These are phyloP conservation scores for Edolisoma coerulescens DNA, from an alignment of 2,113 vertebrate genomes.

Conservation along the genomic window DNA sequence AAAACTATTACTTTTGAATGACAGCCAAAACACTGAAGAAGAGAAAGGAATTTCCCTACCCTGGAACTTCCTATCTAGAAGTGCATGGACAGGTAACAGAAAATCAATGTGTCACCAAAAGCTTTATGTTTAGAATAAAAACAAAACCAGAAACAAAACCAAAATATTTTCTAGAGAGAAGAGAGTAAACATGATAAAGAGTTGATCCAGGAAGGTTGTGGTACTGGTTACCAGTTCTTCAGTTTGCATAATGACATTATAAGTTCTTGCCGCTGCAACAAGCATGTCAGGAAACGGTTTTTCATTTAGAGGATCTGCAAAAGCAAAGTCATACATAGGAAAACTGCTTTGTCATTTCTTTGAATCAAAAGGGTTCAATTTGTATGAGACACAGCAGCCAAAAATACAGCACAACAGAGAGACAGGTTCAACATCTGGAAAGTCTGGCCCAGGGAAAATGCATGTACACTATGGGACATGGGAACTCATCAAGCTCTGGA, in stretches of 20 bases:
- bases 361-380: accelerated
- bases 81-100: background rate
- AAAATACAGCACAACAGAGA: background rate
- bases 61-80: background rate
- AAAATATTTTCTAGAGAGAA: background rate
- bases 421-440: background rate
- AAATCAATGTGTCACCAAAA: background rate
- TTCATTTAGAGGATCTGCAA: background rate
- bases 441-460: background rate
- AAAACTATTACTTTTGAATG: background rate
- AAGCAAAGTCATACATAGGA: background rate
- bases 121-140: background rate
- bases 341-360: background rate
- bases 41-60: background rate
- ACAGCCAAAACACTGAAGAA: background rate
- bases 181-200: background rate
- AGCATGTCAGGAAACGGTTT: background rate
- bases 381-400: background rate
- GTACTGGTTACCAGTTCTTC: background rate
- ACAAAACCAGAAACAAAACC: background rate
- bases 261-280: background rate
- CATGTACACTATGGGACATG: accelerated
- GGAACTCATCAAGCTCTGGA: background rate
- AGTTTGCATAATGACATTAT: background rate
- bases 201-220: background rate